Base-by-base conservation (phyloP, 2,888 invertebrate genomes). In the Himalopsyche anomala region DNA sequence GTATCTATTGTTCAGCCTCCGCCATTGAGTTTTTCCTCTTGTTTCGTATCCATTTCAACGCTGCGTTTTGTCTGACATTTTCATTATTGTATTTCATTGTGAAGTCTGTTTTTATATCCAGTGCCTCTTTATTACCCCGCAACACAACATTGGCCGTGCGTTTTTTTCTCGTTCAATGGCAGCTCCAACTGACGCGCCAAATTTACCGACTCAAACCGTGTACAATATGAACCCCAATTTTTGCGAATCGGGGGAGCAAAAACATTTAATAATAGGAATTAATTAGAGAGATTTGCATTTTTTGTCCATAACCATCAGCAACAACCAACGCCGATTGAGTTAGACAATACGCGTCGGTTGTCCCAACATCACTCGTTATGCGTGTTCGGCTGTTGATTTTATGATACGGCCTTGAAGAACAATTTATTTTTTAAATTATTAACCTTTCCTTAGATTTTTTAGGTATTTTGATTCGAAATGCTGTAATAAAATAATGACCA, bases 31-130 rank as follows among this genome's bases (percentile, higher is more conserved):
- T 51, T 62, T 62, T 19, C 62, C 62, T 62, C 28, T 62, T 19
- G 62, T 19, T 62, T 62, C 19, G 28, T 62, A 62, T 62, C 62
- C 3, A 28, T 62, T 62, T 62, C 62, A 62, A 28, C 62, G 62
- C 62, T 19, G 62, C 19, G 62, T 62, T 62, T 62, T 62, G 62
- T 62, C 62, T 19, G 62, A 62, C 62, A 62, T 62, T 62, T 62
- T 62, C 62, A 62, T 62, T 62, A 62, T 62, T 19, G 62, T 62
- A 62, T 62, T 62, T 62, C 62, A 62, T 62, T 62, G 62, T 62
- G 62, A 62, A 62, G 62, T 62, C 62, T 62, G 62, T 62, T 62
- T 62, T 62, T 62, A 62, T 62, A 62, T 62, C 62, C 62, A 62
- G 62, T 19, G 19, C 28, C 62, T 19, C 62, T 62, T 62, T 62